Evolutionary conservation across 2,888 invertebrate species (phyloP), one percentile per base, ranked within the genome.

Genomic region (Synergus japonicus): DNA sequence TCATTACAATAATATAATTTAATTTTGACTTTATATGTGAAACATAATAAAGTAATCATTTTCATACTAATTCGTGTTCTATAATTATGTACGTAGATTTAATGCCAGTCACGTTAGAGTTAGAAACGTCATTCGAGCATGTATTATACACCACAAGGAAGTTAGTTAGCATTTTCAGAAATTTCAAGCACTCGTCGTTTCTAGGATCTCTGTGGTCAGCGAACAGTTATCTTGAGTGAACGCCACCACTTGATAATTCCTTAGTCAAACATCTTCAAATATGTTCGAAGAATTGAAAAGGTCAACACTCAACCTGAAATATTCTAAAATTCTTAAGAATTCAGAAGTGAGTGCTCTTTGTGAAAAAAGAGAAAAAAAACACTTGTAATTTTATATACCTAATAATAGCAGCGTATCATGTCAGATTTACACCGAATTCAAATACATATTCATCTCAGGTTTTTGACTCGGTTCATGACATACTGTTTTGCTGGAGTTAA

Each of bases 111-210:
- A 49, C 0, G 12, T 22, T 22, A n/a, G 65, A 66, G 9, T 18
- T 43, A 3, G 29, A 29, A 29, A 66, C 10, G 41, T 43, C 41
- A 66, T n/a, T 43, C n/a, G 41, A 66, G 43, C 9, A 3, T n/a
- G n/a, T 43, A 66, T 54, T 49, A 54, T 29, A 29, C n/a, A 22
- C 2, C 37, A 49, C 7, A 13, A 15, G 37, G 49, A 49, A 54
- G 54, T 49, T 41, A 73, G 37, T 73, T 73, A 54, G 73, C 73
- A 73, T 73, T 73, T 73, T 37, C 10, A 37, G 54, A 73, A 73
- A n/a, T 8, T 69, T 69, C 46, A 49, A 49, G 29, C 15, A 15
- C 29, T 10, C 46, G 9, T 37, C 12, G n/a, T 37, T 73, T 49
- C 49, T 73, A 15, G n/a, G 73, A 29, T 73, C 29, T 22, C 46